Percentiles rank a stretch among this genome's conserved stretches.
These are phyloP conservation scores for Oxyruncus cristatus DNA, from an alignment of 2,113 vertebrate genomes.

Conservation along the genomic window DNA sequence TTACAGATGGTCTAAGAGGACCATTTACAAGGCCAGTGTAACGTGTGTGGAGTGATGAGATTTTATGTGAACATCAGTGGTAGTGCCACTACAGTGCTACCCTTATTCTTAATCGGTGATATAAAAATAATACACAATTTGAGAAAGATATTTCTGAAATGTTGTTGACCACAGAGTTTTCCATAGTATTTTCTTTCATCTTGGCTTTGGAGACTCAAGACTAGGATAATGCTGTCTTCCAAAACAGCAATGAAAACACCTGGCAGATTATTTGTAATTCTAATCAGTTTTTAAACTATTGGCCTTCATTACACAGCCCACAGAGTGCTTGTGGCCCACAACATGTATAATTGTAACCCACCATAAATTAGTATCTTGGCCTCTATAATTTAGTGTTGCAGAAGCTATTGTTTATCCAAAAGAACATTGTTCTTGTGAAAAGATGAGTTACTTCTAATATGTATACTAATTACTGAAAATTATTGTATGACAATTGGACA, in stretches of 20 bases:
- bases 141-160: not conserved
- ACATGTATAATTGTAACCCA: conserved; percentile 65
- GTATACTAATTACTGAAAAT: conserved; percentile 67
- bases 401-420: conserved; percentile 67
- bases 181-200: not conserved
- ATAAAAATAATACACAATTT: not conserved
- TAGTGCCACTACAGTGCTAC: not conserved
- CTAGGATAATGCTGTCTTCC: conserved; percentile 9
- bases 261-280: conserved; percentile 69
- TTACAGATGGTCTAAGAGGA: not conserved
- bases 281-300: conserved; percentile 67
- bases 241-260: conserved; percentile 44
- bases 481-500: conserved; percentile 59
- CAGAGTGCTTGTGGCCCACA: conserved; percentile 64
- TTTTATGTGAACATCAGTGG: not conserved
- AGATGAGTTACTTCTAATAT: conserved; percentile 54
- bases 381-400: conserved; percentile 55
- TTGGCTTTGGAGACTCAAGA: conserved; percentile 8
- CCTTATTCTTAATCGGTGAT: not conserved
- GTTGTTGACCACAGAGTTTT: not conserved
- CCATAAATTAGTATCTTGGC: conserved; percentile 62
- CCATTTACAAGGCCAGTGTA: not conserved
- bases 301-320: conserved; percentile 67
- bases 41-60: not conserved
- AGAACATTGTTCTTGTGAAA: conserved; percentile 63